Percentiles rank a stretch among this genome's conserved stretches.
These are phyloP conservation scores for Sebastes oblongus DNA, from an alignment of 2,797 vertebrate species.

Conservation along the genomic window DNA sequence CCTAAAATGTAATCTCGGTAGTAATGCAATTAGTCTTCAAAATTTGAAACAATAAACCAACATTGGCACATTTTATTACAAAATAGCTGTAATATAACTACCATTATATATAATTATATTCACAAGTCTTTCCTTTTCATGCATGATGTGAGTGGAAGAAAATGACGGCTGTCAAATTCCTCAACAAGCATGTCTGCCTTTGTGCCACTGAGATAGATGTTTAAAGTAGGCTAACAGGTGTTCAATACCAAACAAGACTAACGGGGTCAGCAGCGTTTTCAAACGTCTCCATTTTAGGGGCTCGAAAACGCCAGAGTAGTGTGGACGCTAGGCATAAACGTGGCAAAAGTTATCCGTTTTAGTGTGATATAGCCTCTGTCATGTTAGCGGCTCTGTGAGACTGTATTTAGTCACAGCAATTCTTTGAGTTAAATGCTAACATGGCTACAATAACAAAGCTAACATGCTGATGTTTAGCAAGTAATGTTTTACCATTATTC, in stretches of 20 bases:
- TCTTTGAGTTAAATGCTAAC: no score
- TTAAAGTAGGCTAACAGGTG: background rate
- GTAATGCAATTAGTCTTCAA: background rate
- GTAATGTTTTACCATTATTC: no score
- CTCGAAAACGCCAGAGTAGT: no score
- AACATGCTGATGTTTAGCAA: no score
- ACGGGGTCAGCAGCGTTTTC: no score
- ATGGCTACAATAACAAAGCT: no score
- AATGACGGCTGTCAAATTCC: background rate
- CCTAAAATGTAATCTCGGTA: background rate
- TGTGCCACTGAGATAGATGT: background rate
- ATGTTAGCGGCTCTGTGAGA: accelerated
- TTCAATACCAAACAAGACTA: background rate
- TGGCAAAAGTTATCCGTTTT: no score
- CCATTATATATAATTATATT: background rate
- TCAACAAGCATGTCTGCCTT: background rate
- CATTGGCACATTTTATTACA: background rate
- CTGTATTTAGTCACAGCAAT: no score
- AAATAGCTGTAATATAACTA: background rate
- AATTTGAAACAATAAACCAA: background rate
- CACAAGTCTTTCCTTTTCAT: background rate
- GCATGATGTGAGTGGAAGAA: background rate
- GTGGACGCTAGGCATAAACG: no score
- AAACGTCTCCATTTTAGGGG: no score
- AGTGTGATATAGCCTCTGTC: no score